These are phyloP conservation scores for Caenorhabditis zanzibari DNA, from an alignment of 2,888 invertebrate genomes.

Conservation along the genomic window DNA sequence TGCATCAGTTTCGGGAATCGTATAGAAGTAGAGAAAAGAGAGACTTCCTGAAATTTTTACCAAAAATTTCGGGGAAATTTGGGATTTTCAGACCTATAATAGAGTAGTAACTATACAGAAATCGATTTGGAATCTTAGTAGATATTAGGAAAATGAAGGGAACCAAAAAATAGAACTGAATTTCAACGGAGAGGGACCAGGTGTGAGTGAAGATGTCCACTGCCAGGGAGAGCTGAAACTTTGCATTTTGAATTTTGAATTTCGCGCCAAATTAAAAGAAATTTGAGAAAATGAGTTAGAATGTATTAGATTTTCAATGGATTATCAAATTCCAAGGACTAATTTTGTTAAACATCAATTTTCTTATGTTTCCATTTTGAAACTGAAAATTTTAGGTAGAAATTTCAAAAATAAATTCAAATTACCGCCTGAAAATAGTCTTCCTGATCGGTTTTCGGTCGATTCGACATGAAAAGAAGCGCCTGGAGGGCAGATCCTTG, in stretches of 20 bases:
- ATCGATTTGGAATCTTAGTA: neutral
- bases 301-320: no score
- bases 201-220: slow-evolving; percentile 56
- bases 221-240: slow-evolving; percentile 38
- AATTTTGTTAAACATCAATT: no score
- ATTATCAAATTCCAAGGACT: no score
- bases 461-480: slow-evolving; percentile 43
- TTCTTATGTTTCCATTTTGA: no score
- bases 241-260: neutral
- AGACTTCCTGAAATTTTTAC: neutral
- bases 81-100: neutral
- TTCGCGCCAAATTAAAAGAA: no score
- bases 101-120: neutral
- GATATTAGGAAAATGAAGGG: slow-evolving; percentile 29
- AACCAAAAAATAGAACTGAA: slow-evolving; percentile 55
- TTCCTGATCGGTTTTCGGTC: slow-evolving; percentile 25
- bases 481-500: slow-evolving; percentile 30
- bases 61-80: neutral
- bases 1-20: neutral
- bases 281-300: no score
- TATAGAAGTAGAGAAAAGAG: slow-evolving; percentile 13
- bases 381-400: no score
- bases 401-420: no score
- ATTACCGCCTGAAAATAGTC: slow-evolving; percentile 50
- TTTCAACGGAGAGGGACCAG: slow-evolving; percentile 54